These are phyloP conservation scores for Cepaea nemoralis DNA, from an alignment of 1,140 invertebrate genomes.

Conservation along the genomic window DNA sequence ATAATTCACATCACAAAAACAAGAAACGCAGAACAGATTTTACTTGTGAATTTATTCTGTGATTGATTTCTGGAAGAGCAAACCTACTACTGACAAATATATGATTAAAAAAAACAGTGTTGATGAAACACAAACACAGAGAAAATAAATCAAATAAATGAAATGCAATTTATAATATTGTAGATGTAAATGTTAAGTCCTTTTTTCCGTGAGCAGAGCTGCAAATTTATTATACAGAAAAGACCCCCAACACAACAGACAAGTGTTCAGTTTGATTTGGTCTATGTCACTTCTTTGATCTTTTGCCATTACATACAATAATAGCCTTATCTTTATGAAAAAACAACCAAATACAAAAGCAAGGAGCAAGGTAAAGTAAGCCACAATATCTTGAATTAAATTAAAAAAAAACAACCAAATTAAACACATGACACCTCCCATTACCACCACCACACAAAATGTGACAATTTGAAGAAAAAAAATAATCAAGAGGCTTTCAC, in stretches of 20 bases:
- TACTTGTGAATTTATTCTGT: too few species aligned
- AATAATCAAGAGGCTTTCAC: slow-evolving; percentile 1
- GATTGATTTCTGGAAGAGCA: too few species aligned
- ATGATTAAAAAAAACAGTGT: too few species aligned
- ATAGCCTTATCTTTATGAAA: not conserved
- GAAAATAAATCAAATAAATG: too few species aligned
- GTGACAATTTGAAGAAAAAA: not conserved
- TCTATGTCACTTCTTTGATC: not conserved
- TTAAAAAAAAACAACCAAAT: not conserved
- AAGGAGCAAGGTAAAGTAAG: not conserved
- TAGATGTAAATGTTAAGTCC: not conserved
- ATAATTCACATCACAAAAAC: too few species aligned
- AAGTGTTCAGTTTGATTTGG: not conserved
- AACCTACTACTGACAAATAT: too few species aligned
- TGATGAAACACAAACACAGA: too few species aligned
- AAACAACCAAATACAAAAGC: not conserved
- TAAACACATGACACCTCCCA: not conserved
- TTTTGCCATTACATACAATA: not conserved
- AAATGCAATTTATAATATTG: too few species aligned
- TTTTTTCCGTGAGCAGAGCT: not conserved
- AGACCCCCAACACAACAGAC: not conserved
- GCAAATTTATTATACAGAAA: not conserved
- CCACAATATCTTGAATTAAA: slow-evolving; percentile 34
- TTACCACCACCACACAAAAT: slow-evolving; percentile 22
- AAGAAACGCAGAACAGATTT: too few species aligned